Percentiles rank a stretch among this genome's conserved stretches.
Conservation (phyloP, 2,113 vertebrate genomes). For the Cyrtonyx montezumae region DNA sequence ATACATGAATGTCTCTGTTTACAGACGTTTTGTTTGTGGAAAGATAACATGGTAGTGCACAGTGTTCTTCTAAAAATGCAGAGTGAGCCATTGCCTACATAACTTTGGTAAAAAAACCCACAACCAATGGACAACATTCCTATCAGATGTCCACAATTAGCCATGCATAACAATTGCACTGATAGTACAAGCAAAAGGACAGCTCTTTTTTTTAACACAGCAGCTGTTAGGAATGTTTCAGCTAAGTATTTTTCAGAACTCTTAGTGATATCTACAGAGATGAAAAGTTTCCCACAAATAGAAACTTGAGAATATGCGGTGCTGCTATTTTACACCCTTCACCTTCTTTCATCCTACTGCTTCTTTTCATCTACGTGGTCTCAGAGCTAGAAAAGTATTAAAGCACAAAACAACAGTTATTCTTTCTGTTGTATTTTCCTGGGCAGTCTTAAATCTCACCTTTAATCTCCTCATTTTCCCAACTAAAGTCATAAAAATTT, state of each 20-base stretch:
- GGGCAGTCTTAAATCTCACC: background rate
- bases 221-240: background rate
- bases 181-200: background rate
- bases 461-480: background rate
- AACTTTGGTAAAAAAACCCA: background rate
- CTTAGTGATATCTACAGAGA: background rate
- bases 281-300: background rate
- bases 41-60: background rate
- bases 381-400: background rate
- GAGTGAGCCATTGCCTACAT: background rate
- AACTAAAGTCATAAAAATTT: background rate
- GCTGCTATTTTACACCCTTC: background rate
- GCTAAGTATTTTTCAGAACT: background rate
- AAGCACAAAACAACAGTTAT: background rate
- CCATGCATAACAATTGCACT: background rate
- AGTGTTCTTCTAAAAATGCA: background rate
- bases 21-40: background rate
- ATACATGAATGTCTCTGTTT: background rate
- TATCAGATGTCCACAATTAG: background rate
- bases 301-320: background rate
- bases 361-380: background rate
- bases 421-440: slow-evolving; percentile 13
- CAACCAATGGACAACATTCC: background rate
- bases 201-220: background rate
- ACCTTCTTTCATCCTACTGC: background rate